Evolutionary conservation across 2,888 invertebrate species (phyloP), one percentile per base, ranked within the genome.

Genomic region (Lucinisca nassula): DNA sequence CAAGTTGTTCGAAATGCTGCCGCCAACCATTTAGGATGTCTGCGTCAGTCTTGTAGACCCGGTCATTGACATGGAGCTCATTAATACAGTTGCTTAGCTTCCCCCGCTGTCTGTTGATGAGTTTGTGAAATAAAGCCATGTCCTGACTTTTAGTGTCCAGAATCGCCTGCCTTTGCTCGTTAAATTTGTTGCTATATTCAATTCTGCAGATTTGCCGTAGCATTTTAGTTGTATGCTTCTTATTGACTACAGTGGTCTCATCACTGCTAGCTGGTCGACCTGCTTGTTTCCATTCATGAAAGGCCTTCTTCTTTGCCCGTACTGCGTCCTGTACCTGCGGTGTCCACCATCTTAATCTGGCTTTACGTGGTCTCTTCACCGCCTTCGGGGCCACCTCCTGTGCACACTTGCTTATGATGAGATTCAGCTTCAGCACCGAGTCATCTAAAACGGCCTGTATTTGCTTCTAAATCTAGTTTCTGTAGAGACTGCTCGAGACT

Each of bases 71-170:
- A 38, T 73, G 73, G 1, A 73, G 38, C 27, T 73, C 73, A 27
- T 73, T 73, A 24, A 73, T 40, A 73, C 10, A 73, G 4, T 17
- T 24, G 3, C 21, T n/a, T 4, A 73, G 73, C 45, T 37, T 73
- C 2, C 73, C 73, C 6, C 73, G 38, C 38, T 37, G 73, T 30
- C 37, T 73, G 21, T 73, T 73, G 10, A 73, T 24, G 6, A 73
- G 38, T 73, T 73, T 73, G 38, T 73, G 73, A 73, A 73, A 73
- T 37, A 73, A 73, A 12, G 73, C 73, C 73, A 40, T 73, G 21
- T 73, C n/a, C 12, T 6, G n/a, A n/a, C 38, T 40, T 8, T n/a
- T 8, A 6, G 73, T 21, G 12, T 73, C 73, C 24, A 73, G 12
- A 10, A 73, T 73, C 12, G n/a, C 38, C 27, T 73, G 45, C 14